A percentile compares a stretch with the other conserved stretches of the same genome.
Conservation (phyloP, 2,113 vertebrate genomes). For the Zosterops pallidus region DNA sequence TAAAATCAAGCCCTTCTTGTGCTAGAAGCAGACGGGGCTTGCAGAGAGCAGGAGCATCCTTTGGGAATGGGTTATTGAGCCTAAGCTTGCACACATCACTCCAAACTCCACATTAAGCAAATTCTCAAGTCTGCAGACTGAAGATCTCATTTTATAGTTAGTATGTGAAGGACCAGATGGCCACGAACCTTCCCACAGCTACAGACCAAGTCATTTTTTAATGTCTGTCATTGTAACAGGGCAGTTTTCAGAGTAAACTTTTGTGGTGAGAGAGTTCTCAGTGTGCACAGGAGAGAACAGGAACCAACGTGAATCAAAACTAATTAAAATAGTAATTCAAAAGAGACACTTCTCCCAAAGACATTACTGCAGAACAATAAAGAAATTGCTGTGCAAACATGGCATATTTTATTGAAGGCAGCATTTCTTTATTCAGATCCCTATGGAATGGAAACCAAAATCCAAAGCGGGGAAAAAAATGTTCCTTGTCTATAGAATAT, state of each 20-base stretch:
- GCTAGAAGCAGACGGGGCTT: neutral
- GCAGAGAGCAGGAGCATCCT: neutral
- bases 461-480: neutral
- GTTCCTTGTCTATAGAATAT: neutral
- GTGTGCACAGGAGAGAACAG: neutral
- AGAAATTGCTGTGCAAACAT: neutral
- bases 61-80: neutral
- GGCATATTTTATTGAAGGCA: neutral
- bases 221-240: neutral
- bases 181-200: neutral
- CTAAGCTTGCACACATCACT: neutral
- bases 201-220: neutral
- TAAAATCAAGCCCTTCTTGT: neutral
- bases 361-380: neutral
- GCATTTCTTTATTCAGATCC: neutral
- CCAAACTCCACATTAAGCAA: neutral
- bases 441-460: neutral
- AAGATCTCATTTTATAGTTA: neutral
- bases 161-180: neutral
- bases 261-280: neutral
- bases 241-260: neutral
- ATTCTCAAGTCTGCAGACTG: neutral
- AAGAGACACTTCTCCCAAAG: slow-evolving; percentile 6
- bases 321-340: slow-evolving; percentile 64
- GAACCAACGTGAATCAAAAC: neutral